A percentile compares a stretch with the other conserved stretches of the same genome.
phyloP scores from a whole-genome alignment of 2,113 vertebrate genomes.

The Sclerurus mexicanus region DNA sequence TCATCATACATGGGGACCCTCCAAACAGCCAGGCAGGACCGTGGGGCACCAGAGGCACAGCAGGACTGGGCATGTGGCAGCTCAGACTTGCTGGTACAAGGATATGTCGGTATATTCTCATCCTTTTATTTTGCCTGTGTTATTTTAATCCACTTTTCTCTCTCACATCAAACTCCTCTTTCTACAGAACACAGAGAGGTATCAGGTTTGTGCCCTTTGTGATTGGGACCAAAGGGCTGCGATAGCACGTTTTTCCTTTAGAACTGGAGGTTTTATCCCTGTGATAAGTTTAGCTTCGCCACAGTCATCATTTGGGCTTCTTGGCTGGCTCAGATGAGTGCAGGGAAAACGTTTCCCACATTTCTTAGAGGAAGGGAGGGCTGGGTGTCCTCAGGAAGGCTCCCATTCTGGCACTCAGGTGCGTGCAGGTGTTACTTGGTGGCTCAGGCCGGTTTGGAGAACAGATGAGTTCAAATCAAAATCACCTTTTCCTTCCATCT shows the following conservation, averaged over 20 bases:
- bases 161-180: slow-evolving; percentile 3
- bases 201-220: slow-evolving; percentile 8
- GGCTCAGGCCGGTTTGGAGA: background rate
- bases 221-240: background rate
- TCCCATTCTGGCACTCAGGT: background rate
- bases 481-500: background rate
- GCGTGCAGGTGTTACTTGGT: fast-evolving
- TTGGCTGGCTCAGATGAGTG: background rate
- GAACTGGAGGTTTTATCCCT: background rate
- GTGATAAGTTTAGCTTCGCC: background rate
- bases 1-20: fast-evolving
- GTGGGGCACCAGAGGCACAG: background rate
- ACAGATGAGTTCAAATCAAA: background rate
- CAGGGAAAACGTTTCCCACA: background rate
- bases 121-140: background rate
- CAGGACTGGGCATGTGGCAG: fast-evolving
- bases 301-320: background rate
- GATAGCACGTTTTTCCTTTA: background rate
- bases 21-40: fast-evolving
- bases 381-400: background rate
- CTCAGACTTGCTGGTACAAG: background rate
- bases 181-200: background rate
- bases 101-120: background rate
- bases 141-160: slow-evolving; percentile 41
- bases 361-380: background rate